These are phyloP conservation scores for Ostrea edulis DNA, from an alignment of 1,140 invertebrate species.

Conservation along the genomic window DNA sequence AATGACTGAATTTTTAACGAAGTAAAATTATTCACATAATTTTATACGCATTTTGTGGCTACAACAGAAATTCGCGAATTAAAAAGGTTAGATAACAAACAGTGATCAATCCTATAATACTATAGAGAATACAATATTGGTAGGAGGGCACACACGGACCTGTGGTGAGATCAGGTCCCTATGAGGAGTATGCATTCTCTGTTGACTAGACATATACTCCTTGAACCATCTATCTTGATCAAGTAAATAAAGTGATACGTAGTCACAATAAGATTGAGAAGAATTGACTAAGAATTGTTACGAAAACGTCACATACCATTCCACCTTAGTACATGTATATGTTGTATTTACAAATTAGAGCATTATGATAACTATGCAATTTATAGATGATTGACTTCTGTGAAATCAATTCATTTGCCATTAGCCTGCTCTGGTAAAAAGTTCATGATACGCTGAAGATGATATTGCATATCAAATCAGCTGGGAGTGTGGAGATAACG, in stretches of 20 bases:
- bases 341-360: too few relatives aligned
- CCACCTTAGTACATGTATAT: too few relatives aligned
- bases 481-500: too few relatives aligned
- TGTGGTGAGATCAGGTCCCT: neutral
- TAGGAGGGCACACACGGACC: neutral
- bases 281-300: neutral
- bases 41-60: neutral
- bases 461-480: too few relatives aligned
- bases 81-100: neutral
- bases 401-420: too few relatives aligned
- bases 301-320: neutral
- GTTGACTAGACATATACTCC: neutral
- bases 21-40: too few relatives aligned
- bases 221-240: neutral
- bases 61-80: neutral
- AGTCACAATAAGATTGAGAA: too few relatives aligned
- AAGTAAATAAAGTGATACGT: neutral
- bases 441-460: too few relatives aligned
- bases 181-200: neutral
- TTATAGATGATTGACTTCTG: too few relatives aligned
- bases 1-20: too few relatives aligned
- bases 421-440: too few relatives aligned
- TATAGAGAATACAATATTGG: neutral
- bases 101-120: neutral
- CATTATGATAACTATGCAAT: too few relatives aligned